Base-by-base conservation (phyloP, 1,140 invertebrate species). In the Eciton burchellii region DNA sequence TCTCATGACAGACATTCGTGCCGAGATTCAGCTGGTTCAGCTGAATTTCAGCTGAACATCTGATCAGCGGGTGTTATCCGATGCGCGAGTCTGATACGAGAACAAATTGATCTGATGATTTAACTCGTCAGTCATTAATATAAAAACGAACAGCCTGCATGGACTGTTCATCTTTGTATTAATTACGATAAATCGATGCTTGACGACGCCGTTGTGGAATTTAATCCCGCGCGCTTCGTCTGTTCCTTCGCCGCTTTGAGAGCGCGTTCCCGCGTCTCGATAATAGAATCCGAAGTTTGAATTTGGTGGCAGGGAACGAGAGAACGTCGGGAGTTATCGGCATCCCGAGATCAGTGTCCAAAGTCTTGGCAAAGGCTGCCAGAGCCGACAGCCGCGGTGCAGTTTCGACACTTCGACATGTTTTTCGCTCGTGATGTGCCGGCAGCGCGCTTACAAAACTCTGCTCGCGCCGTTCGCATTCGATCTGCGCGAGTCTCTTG, bases 351-450 rank as follows among this genome's bases (percentile, higher is more conserved):
- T 84, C 47, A 57, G 54, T 54, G 45, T 65, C n/a, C 70, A 57
- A 71, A 26, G 66, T 72, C 49, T 71, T 65, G 59, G 79, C 60
- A 57, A n/a, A n/a, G 73, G 16, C 47, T 73, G 47, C 45, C 77
- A 84, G 41, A 62, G 24, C 26, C 26, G 47, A 49, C 16, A 65
- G 47, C 0, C 54, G n/a, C 9, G 9, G 24, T 19, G 19, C 14
- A 73, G 43, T 83, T 85, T 77, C 84, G 73, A 83, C 59, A 72
- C 43, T 35, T 35, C 68, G 62, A 81, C 9, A 24, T 74, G 62
- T 49, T 70, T 79, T 81, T 84, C 56, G 14, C 54, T 47, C 66
- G 54, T 66, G 68, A 65, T 83, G 59, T 82, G 49, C 68, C 43
- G 19, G 68, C 72, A 77, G 60, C 24, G 26, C 16, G 26, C 56